Percentiles rank a stretch among this genome's conserved stretches.
Evolutionary conservation across 1,140 invertebrate species (phyloP).

Genomic region (Drosophila sp.): DNA sequence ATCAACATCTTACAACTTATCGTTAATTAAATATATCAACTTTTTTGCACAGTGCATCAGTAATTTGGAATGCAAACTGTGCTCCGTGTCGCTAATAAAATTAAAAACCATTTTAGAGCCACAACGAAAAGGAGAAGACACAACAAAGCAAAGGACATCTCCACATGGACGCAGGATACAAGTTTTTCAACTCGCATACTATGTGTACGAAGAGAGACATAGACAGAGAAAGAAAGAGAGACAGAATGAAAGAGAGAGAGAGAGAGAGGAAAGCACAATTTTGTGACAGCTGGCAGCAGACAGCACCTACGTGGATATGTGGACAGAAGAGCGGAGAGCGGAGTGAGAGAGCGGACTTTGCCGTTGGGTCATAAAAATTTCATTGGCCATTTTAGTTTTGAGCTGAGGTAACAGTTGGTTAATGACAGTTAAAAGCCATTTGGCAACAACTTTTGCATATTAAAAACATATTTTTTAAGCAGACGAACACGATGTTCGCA

Average conservation of each 20-base stretch:
- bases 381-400: constrained; percentile 69
- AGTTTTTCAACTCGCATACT: constrained; percentile 18
- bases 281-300: constrained; percentile 57
- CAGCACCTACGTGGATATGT: constrained; percentile 35
- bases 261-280: constrained; percentile 13
- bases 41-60: constrained; percentile 55
- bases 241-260: background rate
- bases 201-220: background rate
- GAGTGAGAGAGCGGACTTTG: background rate
- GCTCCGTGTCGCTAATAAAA: constrained; percentile 72
- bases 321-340: background rate
- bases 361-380: constrained; percentile 73
- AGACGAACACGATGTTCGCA: constrained; percentile 19
- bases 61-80: constrained; percentile 73
- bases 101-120: constrained; percentile 77
- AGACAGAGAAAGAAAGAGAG: background rate
- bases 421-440: constrained; percentile 82
- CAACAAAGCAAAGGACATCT: constrained; percentile 31
- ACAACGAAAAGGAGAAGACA: constrained; percentile 51
- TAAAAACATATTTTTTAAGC: constrained; percentile 73
- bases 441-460: constrained; percentile 79
- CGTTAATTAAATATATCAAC: constrained; percentile 14
- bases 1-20: background rate
- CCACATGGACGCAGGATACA: constrained; percentile 33
- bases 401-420: constrained; percentile 71